A percentile compares a stretch with the other conserved stretches of the same genome.
Conservation (phyloP, 2,797 vertebrate genomes). For the Rhinogobio ventralis region DNA sequence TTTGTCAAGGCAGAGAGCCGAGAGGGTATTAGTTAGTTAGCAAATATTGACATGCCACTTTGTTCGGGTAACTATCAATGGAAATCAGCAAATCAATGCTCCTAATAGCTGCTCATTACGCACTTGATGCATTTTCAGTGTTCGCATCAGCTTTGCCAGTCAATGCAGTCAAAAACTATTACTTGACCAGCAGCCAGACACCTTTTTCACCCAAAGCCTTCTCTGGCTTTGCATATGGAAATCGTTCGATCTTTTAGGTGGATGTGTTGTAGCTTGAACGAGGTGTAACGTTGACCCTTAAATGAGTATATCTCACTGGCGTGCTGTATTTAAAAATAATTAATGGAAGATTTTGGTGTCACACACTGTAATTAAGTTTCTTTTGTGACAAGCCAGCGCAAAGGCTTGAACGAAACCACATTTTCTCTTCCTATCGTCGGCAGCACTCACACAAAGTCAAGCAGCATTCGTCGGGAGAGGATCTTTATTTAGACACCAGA, state of each 20-base stretch:
- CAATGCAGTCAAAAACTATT: slow-evolving; percentile 90
- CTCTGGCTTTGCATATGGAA: slow-evolving; percentile 15
- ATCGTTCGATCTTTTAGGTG: neutral
- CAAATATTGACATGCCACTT: slow-evolving; percentile 92
- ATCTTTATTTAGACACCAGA: slow-evolving; percentile 66
- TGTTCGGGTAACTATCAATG: slow-evolving; percentile 92
- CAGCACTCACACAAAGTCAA: slow-evolving; percentile 45
- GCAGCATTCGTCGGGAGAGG: slow-evolving; percentile 72
- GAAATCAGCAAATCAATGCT: slow-evolving; percentile 95
- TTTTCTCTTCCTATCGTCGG: slow-evolving; percentile 27
- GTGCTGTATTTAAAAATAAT: slow-evolving; percentile 5
- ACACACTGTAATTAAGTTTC: neutral
- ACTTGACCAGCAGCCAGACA: slow-evolving; percentile 74
- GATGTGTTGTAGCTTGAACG: neutral
- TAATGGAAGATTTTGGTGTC: neutral
- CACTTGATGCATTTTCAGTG: slow-evolving; percentile 89
- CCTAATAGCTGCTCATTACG: slow-evolving; percentile 96
- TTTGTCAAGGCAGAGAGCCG: slow-evolving; percentile 84
- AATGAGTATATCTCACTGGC: neutral
- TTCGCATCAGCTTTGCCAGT: slow-evolving; percentile 81
- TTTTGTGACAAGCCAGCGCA: neutral
- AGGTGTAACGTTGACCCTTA: neutral
- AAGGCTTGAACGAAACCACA: neutral
- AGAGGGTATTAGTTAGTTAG: slow-evolving; percentile 85
- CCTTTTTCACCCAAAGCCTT: slow-evolving; percentile 68